phyloP scores from a whole-genome alignment of 64 coral and sea anemone genomes.

The Stichodactyla helianthus region DNA sequence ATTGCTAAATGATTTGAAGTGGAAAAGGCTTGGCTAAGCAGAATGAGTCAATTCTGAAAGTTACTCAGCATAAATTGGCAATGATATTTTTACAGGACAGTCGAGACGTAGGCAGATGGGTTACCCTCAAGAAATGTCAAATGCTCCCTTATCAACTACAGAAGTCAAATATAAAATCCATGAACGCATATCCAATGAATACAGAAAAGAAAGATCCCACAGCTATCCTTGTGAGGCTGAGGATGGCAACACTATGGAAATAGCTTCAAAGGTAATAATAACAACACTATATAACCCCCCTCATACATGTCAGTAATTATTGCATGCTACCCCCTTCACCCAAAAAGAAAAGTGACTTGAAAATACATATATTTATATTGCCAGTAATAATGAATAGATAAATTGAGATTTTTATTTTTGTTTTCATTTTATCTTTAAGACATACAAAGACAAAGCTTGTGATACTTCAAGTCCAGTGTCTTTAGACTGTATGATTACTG shows the following conservation, averaged over 20 bases:
- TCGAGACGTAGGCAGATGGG: neutral
- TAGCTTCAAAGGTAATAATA: neutral
- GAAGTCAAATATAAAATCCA: neutral
- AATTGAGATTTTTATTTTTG: neutral
- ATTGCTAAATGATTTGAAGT: too few species aligned
- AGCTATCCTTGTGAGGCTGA: neutral
- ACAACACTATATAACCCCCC: too few species aligned
- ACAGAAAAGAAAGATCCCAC: neutral
- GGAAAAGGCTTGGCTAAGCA: too few species aligned
- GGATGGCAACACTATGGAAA: neutral
- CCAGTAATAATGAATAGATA: too few species aligned
- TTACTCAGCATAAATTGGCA: neutral
- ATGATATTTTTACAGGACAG: neutral
- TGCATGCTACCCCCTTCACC: too few species aligned
- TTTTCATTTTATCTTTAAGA: neutral
- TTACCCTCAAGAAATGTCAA: too few species aligned
- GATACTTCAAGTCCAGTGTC: neutral
- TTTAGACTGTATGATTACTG: neutral
- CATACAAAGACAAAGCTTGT: neutral
- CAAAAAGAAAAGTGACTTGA: too few species aligned
- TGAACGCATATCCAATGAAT: neutral
- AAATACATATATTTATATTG: too few species aligned
- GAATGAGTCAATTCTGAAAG: too few species aligned
- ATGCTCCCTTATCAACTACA: neutral
- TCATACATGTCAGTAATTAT: too few species aligned